Evolutionary conservation across 1,140 invertebrate species (phyloP).

Genomic region (Potamilus streckersoni): DNA sequence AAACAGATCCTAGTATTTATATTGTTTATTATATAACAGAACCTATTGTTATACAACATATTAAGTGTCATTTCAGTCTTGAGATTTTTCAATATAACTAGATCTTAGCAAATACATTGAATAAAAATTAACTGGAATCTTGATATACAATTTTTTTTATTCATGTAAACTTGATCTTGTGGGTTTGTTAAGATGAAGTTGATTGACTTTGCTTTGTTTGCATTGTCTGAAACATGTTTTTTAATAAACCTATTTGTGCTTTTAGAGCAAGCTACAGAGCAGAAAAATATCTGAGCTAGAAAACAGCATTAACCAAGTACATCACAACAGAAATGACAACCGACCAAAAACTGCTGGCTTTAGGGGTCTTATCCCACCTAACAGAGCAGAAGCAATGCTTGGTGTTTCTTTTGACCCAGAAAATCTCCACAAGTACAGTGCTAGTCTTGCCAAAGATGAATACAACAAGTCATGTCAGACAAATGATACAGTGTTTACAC

Average conservation of each 20-base stretch:
- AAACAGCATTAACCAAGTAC: slow-evolving; percentile 21
- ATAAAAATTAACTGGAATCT: too few relatives aligned
- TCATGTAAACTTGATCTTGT: too few relatives aligned
- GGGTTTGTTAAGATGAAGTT: too few relatives aligned
- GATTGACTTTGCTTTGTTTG: too few relatives aligned
- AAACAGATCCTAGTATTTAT: too few relatives aligned
- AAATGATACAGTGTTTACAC: slow-evolving; percentile 63
- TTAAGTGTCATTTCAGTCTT: too few relatives aligned
- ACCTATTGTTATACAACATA: too few relatives aligned
- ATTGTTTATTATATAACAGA: too few relatives aligned
- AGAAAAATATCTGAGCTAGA: slow-evolving; percentile 52
- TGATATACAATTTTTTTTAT: too few relatives aligned
- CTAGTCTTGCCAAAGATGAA: slow-evolving; percentile 44
- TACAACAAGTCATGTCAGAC: slow-evolving; percentile 63
- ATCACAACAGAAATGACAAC: background rate
- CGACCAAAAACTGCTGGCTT: slow-evolving; percentile 38
- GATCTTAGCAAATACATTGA: too few relatives aligned
- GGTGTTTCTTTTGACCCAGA: slow-evolving; percentile 18
- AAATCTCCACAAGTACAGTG: slow-evolving; percentile 21
- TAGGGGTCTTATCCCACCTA: slow-evolving; percentile 41
- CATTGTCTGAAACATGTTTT: too few relatives aligned
- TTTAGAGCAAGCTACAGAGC: slow-evolving; percentile 52
- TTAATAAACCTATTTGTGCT: background rate
- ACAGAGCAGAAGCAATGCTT: slow-evolving; percentile 34
- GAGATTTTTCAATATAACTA: too few relatives aligned